Base-by-base conservation (phyloP, 2,888 invertebrate species). In the Polyommatus iphigenia region DNA sequence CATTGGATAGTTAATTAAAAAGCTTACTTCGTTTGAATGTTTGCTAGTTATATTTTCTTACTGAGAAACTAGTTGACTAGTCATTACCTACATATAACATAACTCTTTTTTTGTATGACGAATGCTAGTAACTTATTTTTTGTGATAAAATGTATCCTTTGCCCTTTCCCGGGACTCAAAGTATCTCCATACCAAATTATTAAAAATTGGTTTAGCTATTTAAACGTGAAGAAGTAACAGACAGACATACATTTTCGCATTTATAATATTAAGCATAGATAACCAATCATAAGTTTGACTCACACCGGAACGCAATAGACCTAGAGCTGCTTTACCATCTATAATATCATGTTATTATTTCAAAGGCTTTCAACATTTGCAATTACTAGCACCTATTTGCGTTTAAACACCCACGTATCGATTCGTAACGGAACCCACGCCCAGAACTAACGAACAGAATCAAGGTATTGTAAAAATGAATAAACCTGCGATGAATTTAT, bases 401-500 rank as follows among this genome's bases (percentile, higher is more conserved):
- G 82, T 81, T 82, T 78, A 80, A 80, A 81, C 82, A 81, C 87
- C 87, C 85, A 87, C 86, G 83, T 85, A 87, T 87, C 84, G 88
- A 89, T 89, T 90, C 85, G 88, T 85, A 81, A 85, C 86, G 86
- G 88, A 78, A 81, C 87, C 88, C 87, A 89, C 88, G 84, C 86
- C 89, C 85, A 87, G 86, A 88, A 88, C 90, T 93, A 93, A 92
- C 93, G 92, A 92, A 92, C 89, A 89, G 91, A 89, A 90, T 89
- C 85, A 87, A 89, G 87, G 91, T 89, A 86, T 83, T 79, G 84
- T 88, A 90, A 91, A 91, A 92, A 89, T 85, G 86, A 84, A 86
- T 84, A 85, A 87, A 90, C 29, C 67, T 67, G 29, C 13, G 62
- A 13, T 67, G 67, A 0, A 67, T 67, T 67, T 29, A 67, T 67